These are phyloP conservation scores for Oscheius sp. DNA, from an alignment of 1,140 invertebrate genomes.

Conservation along the genomic window DNA sequence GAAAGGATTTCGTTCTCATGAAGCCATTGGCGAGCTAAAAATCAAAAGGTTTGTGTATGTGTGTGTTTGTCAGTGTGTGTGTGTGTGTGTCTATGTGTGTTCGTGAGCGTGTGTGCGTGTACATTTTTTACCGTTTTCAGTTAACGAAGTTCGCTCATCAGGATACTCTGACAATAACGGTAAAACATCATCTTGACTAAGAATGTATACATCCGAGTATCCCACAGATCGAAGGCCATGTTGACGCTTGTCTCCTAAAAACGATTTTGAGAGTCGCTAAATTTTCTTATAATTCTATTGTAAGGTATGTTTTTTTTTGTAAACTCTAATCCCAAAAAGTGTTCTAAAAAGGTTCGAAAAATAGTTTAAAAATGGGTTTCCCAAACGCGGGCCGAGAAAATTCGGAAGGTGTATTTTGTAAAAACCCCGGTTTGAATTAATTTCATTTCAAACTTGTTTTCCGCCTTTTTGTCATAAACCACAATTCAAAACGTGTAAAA, in stretches of 20 bases:
- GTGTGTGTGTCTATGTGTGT: background rate
- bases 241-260: slow-evolving; percentile 3
- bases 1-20: slow-evolving; percentile 7
- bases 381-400: too few species aligned
- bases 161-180: slow-evolving; percentile 26
- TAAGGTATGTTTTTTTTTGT: background rate
- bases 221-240: slow-evolving; percentile 5
- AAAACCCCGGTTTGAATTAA: too few species aligned
- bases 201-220: slow-evolving; percentile 30
- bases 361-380: too few species aligned
- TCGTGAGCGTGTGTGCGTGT: background rate
- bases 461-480: too few species aligned
- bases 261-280: too few species aligned
- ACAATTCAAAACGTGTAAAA: too few species aligned
- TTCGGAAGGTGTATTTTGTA: too few species aligned
- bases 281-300: background rate
- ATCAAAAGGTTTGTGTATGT: background rate
- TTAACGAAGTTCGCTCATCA: slow-evolving; percentile 10
- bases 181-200: slow-evolving; percentile 22
- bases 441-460: too few species aligned
- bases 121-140: slow-evolving; percentile 7
- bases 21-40: background rate
- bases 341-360: too few species aligned
- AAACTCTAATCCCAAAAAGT: too few species aligned
- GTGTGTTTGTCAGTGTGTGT: background rate